Evolutionary conservation across 1,140 invertebrate genomes (phyloP), one percentile per base, ranked within the genome.

Genomic region (Penaeus chinensis): DNA sequence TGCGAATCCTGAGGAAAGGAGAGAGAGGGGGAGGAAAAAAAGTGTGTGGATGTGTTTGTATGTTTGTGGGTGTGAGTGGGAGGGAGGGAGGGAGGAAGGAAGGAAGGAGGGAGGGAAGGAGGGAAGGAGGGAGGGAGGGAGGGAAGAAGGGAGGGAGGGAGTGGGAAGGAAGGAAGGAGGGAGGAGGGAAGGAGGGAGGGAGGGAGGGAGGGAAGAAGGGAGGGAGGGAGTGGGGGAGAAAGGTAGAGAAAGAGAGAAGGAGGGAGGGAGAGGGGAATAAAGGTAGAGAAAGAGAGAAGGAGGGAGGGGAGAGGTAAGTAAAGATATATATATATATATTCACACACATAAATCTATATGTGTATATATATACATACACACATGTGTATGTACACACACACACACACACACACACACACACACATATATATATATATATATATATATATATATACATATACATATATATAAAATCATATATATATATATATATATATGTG

Each of bases 401-500:
- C n/a, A 18, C 0, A 37, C 5, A 37, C 5, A 37, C 5, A 37
- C 5, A 37, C 5, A 37, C 37, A 37, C 5, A 37, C 5, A 37
- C 5, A 37, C 5, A 37, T 37, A 37, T 37, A 37, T 37, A 37
- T 37, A 37, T 37, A 37, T 37, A 37, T 37, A 37, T 37, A 37
- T 37, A 37, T 24, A 27, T 27, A 69, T 69, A 69, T 69, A 69
- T 69, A 69, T 69, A 69, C 22, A 69, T 69, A 69, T 69, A 69
- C 22, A 19, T 22, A 19, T 69, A 69, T 13, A 22, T 69, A 69
- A 24, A 69, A 2, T 69, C 22, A 19, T 69, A 69, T 69, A 69
- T 69, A 69, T 27, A 69, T 69, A 69, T 69, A 69, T 69, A 69
- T 69, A 69, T 69, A 69, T 69, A 69, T 69, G 22, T 22, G 22